phyloP scores from a whole-genome alignment of 2,113 vertebrate species.

The Girardinichthys multiradiatus region DNA sequence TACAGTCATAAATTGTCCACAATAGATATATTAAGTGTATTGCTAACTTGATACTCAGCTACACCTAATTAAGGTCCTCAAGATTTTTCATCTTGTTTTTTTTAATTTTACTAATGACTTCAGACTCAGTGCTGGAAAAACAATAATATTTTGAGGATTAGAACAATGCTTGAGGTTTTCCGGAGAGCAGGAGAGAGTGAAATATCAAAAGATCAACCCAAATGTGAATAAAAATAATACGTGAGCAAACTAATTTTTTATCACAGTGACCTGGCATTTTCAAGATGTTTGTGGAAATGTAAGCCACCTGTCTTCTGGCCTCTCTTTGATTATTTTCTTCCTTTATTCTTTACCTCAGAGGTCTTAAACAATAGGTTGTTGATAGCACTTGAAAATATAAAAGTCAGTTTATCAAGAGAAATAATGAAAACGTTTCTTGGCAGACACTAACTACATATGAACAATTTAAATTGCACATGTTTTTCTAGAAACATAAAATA shows the following conservation, averaged over 20 bases:
- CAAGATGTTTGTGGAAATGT: slow-evolving; percentile 41
- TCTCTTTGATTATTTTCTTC: neutral
- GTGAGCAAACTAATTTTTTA: slow-evolving; percentile 42
- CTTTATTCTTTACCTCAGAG: slow-evolving; percentile 4
- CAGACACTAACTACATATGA: neutral
- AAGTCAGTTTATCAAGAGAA: neutral
- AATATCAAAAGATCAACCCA: slow-evolving; percentile 31
- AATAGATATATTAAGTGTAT: too few relatives aligned
- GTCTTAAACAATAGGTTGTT: slow-evolving; percentile 20
- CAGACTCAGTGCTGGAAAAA: neutral
- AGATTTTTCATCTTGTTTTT: neutral
- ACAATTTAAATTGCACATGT: neutral
- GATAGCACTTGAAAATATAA: slow-evolving; percentile 18
- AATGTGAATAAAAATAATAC: slow-evolving; percentile 35
- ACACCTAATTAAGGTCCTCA: neutral
- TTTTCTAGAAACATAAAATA: too few relatives aligned
- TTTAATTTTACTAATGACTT: neutral
- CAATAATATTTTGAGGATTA: slow-evolving; percentile 5
- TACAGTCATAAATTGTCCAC: neutral
- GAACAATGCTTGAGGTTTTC: neutral
- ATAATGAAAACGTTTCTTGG: neutral
- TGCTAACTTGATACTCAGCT: too few relatives aligned
- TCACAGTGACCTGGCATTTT: slow-evolving; percentile 56
- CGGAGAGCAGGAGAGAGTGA: neutral
- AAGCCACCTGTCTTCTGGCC: slow-evolving; percentile 27